Evolutionary conservation across 2,113 vertebrate genomes (phyloP).

Genomic region (Oryzias curvinotus): DNA sequence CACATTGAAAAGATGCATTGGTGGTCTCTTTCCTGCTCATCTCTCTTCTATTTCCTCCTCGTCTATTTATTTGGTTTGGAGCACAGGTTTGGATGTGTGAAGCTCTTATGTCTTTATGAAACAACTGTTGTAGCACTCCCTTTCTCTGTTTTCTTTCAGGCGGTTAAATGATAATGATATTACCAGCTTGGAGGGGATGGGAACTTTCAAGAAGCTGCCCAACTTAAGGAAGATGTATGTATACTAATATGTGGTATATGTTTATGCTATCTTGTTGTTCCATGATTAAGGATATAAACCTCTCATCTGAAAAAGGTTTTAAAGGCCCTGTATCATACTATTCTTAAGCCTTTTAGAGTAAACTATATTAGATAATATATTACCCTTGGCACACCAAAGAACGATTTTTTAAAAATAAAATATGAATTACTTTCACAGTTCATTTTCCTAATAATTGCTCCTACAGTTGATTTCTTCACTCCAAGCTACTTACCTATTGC

Average conservation of each 20-base stretch:
- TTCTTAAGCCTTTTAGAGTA: no score
- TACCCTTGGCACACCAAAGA: no score
- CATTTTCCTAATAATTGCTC: no score
- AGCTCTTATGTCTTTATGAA: slow-evolving; percentile 20
- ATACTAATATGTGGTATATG: background rate
- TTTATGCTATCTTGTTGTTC: background rate
- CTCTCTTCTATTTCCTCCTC: slow-evolving; percentile 13
- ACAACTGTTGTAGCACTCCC: slow-evolving; percentile 24
- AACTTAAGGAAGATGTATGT: slow-evolving; percentile 93
- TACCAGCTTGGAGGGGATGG: slow-evolving; percentile 84
- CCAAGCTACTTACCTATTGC: no score
- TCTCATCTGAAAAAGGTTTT: no score
- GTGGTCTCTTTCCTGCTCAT: slow-evolving; percentile 15
- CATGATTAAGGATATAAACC: no score
- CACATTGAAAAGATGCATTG: slow-evolving; percentile 65
- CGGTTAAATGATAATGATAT: slow-evolving; percentile 96
- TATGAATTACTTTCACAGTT: no score
- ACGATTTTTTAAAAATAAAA: no score
- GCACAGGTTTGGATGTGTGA: slow-evolving; percentile 1
- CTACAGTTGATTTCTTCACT: no score
- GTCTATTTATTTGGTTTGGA: slow-evolving; percentile 17
- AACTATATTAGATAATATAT: no score
- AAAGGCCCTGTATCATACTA: no score
- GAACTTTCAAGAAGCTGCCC: slow-evolving; percentile 92
- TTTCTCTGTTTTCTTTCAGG: slow-evolving; percentile 66